Percentiles rank a stretch among this genome's conserved stretches.
phyloP scores from a whole-genome alignment of 2,797 vertebrate genomes.

The Lerista edwardsae region DNA sequence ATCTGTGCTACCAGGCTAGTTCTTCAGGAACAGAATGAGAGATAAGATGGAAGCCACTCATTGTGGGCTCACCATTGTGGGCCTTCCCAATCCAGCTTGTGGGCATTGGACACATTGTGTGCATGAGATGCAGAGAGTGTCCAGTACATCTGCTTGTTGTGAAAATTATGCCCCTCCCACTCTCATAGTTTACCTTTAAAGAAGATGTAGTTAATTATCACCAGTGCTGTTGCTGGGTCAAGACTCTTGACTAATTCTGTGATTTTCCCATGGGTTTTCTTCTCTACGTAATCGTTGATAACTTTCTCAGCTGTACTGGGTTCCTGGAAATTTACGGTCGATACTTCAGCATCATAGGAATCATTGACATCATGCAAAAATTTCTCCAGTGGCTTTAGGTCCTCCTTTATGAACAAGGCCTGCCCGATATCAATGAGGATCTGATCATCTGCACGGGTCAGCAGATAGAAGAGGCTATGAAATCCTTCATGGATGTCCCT shows the following conservation, averaged over 20 bases:
- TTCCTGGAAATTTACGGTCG: slow-evolving; percentile 76
- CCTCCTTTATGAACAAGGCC: slow-evolving; percentile 76
- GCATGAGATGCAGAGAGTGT: no score
- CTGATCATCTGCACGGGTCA: slow-evolving; percentile 32
- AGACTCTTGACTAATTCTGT: slow-evolving; percentile 78
- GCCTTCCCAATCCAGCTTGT: neutral
- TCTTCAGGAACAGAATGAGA: neutral
- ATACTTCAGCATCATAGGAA: slow-evolving; percentile 73
- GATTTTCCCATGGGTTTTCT: slow-evolving; percentile 84
- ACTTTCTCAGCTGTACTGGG: slow-evolving; percentile 65
- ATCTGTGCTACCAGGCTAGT: neutral
- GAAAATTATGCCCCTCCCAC: no score
- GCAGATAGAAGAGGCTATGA: slow-evolving; percentile 66
- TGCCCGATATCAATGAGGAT: slow-evolving; percentile 73
- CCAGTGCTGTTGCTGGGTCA: slow-evolving; percentile 71
- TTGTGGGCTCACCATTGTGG: neutral
- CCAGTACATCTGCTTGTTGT: neutral
- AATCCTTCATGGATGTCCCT: slow-evolving; percentile 79
- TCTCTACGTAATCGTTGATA: slow-evolving; percentile 83
- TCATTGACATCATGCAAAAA: slow-evolving; percentile 73
- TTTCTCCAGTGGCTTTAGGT: slow-evolving; percentile 60
- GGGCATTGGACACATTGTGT: no score
- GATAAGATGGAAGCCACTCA: neutral
- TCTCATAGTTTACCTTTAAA: slow-evolving; percentile 82
- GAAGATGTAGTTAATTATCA: slow-evolving; percentile 85